phyloP scores from a whole-genome alignment of 2,797 vertebrate species.

The Gobio occitaniae region DNA sequence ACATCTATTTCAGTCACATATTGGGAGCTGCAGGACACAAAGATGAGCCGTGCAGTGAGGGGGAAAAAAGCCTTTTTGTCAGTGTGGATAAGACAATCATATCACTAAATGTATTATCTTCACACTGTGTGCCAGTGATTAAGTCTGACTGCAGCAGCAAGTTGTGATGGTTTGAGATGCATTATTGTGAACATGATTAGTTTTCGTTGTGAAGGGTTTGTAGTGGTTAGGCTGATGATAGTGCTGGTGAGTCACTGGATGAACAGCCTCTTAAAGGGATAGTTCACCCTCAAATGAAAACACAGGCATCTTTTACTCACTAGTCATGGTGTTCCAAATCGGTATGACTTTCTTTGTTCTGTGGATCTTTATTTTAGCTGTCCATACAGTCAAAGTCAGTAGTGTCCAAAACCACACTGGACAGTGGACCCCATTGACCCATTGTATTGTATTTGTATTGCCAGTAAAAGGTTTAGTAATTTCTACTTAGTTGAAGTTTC shows the following conservation, averaged over 20 bases:
- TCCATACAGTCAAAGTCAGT: too few species aligned
- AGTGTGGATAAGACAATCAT: slow-evolving; percentile 33
- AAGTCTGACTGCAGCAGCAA: slow-evolving; percentile 56
- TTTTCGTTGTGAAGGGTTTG: slow-evolving; percentile 12
- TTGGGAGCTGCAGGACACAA: slow-evolving; percentile 1
- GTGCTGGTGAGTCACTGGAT: background rate
- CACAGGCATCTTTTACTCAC: background rate
- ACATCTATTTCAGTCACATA: slow-evolving; percentile 24
- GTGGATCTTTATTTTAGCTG: background rate
- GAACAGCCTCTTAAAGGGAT: background rate
- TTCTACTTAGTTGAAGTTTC: too few species aligned
- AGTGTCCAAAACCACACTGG: background rate
- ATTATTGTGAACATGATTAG: slow-evolving; percentile 58
- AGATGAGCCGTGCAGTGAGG: slow-evolving; percentile 56
- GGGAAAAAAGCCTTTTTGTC: slow-evolving; percentile 20
- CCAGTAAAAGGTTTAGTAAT: too few species aligned
- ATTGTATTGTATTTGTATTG: too few species aligned
- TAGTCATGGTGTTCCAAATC: background rate
- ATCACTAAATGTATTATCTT: slow-evolving; percentile 54
- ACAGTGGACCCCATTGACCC: background rate
- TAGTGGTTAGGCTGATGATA: slow-evolving; percentile 4
- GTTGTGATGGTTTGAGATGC: slow-evolving; percentile 58
- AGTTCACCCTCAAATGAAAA: background rate
- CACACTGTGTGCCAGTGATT: slow-evolving; percentile 60
- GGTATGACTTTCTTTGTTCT: background rate